Evolutionary conservation across 2,113 vertebrate genomes (phyloP).

Genomic region (Willisornis vidua): DNA sequence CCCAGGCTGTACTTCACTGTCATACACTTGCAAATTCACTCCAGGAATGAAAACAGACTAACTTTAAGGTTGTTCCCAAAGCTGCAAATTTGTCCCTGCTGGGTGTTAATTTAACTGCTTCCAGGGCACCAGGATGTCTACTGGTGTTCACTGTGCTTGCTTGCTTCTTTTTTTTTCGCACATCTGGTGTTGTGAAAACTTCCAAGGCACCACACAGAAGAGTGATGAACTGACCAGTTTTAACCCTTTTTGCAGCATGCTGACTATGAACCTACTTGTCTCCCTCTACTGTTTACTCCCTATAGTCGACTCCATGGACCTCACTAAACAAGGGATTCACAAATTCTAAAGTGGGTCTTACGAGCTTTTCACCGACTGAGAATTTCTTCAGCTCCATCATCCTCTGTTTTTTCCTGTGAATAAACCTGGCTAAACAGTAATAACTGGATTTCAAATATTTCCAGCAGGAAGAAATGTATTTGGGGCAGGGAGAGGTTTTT

Average conservation of each 20-base stretch:
- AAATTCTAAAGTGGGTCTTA: background rate
- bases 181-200: constrained; percentile 64
- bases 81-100: constrained; percentile 66
- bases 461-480: constrained; percentile 22
- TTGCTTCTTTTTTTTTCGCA: constrained; percentile 14
- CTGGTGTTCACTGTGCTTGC: constrained; percentile 20
- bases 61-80: constrained; percentile 44
- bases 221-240: constrained; percentile 26
- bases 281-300: background rate
- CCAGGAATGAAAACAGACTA: constrained; percentile 55
- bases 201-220: constrained; percentile 30
- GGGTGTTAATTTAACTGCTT: constrained; percentile 66
- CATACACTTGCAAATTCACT: constrained; percentile 42
- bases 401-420: background rate
- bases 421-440: background rate
- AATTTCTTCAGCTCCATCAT: background rate
- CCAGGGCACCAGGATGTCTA: constrained; percentile 58
- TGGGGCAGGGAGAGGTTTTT: background rate
- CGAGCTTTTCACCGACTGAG: background rate
- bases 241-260: constrained; percentile 39
- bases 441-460: constrained; percentile 19
- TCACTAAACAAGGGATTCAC: rapidly evolving
- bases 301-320: background rate
- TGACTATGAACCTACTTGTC: background rate
- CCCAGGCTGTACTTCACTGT: constrained; percentile 50